These are phyloP conservation scores for Asbolus verrucosus DNA, from an alignment of 1,140 invertebrate species.

Conservation along the genomic window DNA sequence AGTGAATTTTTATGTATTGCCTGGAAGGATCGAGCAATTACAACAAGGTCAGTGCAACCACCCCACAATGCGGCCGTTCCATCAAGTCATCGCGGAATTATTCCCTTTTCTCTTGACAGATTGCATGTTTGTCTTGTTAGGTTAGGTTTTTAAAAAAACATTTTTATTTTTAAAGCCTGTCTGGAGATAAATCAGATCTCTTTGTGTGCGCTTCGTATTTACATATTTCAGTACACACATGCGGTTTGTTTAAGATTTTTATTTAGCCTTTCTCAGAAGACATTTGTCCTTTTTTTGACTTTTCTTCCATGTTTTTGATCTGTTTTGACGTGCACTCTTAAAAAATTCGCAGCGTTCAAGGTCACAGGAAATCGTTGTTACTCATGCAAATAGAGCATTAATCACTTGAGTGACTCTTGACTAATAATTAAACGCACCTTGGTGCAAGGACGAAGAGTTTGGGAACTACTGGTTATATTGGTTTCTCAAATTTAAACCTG, in stretches of 20 bases:
- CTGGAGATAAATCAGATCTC: conserved; percentile 4
- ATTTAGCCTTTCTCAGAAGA: background rate
- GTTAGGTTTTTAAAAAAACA: conserved; percentile 29
- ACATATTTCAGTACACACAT: background rate
- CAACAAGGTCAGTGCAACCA: conserved; percentile 51
- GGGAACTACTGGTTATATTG: background rate
- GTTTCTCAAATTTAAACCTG: background rate
- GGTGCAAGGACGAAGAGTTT: conserved; percentile 6
- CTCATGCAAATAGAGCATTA: conserved; percentile 21
- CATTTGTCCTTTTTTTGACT: background rate
- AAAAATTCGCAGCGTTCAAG: conserved; percentile 4
- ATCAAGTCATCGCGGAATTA: background rate
- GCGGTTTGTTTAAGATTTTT: no score
- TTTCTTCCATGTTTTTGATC: background rate
- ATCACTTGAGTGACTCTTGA: background rate
- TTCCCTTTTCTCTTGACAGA: conserved; percentile 34
- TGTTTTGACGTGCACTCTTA: background rate
- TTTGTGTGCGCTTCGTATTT: conserved; percentile 27
- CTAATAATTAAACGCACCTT: background rate
- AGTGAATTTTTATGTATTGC: conserved; percentile 52
- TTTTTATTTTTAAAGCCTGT: conserved; percentile 17
- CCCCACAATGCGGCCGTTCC: no score
- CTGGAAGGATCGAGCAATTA: conserved; percentile 48
- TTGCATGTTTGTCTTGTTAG: conserved; percentile 35
- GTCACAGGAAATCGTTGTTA: conserved; percentile 6